Conservation (phyloP, 1,140 invertebrate species). For the Zaprionus taronus region DNA sequence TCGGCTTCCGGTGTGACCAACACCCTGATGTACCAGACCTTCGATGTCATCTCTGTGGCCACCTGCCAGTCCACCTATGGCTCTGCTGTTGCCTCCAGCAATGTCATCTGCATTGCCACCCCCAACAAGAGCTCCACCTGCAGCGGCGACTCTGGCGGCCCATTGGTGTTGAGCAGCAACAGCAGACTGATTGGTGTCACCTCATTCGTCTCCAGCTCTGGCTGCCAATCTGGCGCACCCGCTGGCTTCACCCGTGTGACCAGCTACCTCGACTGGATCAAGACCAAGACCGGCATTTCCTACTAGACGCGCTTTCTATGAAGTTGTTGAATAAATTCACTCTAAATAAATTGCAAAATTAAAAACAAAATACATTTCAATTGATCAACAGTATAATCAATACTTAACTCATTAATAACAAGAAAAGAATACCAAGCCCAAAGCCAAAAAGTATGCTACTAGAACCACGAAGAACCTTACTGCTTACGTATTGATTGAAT, state of each 20-base stretch:
- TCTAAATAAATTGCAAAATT: slow-evolving; percentile 26
- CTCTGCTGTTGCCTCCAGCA: slow-evolving; percentile 18
- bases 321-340: slow-evolving; percentile 14
- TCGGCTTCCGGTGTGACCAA: slow-evolving; percentile 37
- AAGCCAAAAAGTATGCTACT: background rate
- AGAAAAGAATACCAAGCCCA: background rate
- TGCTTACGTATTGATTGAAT: too few relatives aligned
- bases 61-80: slow-evolving; percentile 51
- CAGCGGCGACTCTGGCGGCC: slow-evolving; percentile 86
- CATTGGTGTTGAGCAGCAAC: slow-evolving; percentile 84
- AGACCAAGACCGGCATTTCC: slow-evolving; percentile 42
- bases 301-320: slow-evolving; percentile 34
- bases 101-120: slow-evolving; percentile 59
- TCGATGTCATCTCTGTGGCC: slow-evolving; percentile 27
- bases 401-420: background rate
- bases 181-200: slow-evolving; percentile 85
- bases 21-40: slow-evolving; percentile 37
- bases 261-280: slow-evolving; percentile 85
- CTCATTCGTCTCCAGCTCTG: slow-evolving; percentile 72
- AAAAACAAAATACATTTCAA: background rate
- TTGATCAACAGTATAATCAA: background rate
- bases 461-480: too few relatives aligned
- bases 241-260: slow-evolving; percentile 86
- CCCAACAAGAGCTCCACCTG: slow-evolving; percentile 71
- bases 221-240: slow-evolving; percentile 83